Percentiles rank a stretch among this genome's conserved stretches.
Conservation (phyloP, 2,113 vertebrate species). For the Tachysurus vachellii region DNA sequence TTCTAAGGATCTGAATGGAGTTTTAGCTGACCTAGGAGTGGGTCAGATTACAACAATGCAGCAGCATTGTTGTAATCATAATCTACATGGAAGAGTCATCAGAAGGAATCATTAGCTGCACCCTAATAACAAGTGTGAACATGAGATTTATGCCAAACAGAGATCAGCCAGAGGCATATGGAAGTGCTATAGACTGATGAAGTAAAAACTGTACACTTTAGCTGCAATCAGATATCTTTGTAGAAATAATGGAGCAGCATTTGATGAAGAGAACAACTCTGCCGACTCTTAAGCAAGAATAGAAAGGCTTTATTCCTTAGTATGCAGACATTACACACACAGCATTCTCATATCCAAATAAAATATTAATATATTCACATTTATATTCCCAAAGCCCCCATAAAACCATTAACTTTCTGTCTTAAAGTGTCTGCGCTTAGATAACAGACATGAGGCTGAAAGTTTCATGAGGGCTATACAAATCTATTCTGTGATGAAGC, state of each 20-base stretch:
- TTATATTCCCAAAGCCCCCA: neutral
- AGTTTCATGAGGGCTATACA: slow-evolving; percentile 53
- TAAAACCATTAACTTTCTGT: neutral
- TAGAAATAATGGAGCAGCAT: neutral
- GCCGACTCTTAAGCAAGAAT: neutral
- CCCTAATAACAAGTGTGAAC: neutral
- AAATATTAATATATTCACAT: neutral
- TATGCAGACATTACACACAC: neutral
- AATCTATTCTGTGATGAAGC: slow-evolving; percentile 41
- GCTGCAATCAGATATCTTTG: neutral
- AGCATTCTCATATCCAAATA: neutral
- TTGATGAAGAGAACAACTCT: neutral
- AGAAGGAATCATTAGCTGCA: slow-evolving; percentile 1
- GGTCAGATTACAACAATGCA: too few relatives aligned
- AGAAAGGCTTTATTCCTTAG: neutral
- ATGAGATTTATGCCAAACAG: neutral
- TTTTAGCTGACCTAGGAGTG: neutral
- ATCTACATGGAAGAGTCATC: slow-evolving; percentile 11
- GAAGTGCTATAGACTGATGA: neutral
- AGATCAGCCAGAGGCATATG: neutral
- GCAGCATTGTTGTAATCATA: neutral
- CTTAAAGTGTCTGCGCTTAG: neutral
- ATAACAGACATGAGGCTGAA: slow-evolving; percentile 40
- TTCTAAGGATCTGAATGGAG: neutral
- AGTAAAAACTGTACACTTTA: neutral